These are phyloP conservation scores for Morinoia aosen DNA, from an alignment of 2,888 invertebrate species.

Conservation along the genomic window DNA sequence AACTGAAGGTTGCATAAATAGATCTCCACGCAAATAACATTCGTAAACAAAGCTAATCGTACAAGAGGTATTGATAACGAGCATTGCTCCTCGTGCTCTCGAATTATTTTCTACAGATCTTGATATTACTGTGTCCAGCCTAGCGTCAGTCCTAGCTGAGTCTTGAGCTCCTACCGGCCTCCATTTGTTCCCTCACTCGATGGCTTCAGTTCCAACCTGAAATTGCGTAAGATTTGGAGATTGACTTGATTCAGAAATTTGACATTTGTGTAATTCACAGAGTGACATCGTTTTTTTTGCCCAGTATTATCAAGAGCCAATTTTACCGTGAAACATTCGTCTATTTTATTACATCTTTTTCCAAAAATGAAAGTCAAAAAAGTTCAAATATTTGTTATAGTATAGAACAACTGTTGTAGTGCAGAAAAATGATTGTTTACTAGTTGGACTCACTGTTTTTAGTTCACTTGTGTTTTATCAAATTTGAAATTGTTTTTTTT, in stretches of 20 bases:
- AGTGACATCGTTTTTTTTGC: neutral
- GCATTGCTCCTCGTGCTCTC: neutral
- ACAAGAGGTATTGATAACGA: neutral
- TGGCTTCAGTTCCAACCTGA: neutral
- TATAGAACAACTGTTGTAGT: neutral
- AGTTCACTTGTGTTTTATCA: neutral
- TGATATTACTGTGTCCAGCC: no score
- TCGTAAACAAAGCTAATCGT: neutral
- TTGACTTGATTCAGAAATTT: neutral
- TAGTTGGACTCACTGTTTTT: neutral
- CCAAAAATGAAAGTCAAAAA: no score
- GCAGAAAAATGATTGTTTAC: neutral
- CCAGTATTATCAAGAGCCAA: neutral
- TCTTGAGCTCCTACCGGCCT: neutral
- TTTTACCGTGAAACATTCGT: neutral
- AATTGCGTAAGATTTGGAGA: neutral
- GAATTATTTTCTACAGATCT: neutral
- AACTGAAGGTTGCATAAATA: neutral
- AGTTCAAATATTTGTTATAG: no score
- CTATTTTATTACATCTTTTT: no score
- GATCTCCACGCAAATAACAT: neutral
- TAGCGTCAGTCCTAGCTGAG: neutral
- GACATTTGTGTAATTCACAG: neutral
- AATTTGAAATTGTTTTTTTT: neutral
- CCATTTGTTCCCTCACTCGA: neutral